Percentiles rank a stretch among this genome's conserved stretches.
Evolutionary conservation across 1,140 invertebrate genomes (phyloP).

Genomic region (Pseudomyrmex sp.): DNA sequence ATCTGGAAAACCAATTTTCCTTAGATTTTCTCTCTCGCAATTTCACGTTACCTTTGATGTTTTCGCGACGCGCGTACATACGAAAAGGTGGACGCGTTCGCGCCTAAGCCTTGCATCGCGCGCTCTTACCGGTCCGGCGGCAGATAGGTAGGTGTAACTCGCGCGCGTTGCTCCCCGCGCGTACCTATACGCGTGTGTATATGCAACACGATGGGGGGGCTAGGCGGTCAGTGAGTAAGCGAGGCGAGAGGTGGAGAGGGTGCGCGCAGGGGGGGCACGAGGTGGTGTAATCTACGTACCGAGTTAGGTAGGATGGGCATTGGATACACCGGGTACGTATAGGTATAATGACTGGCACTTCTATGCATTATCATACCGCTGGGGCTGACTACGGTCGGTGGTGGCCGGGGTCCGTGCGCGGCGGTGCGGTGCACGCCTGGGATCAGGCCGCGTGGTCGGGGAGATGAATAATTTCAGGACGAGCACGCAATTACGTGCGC

Average conservation of each 20-base stretch:
- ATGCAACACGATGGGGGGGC: constrained; percentile 42
- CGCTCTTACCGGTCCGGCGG: constrained; percentile 28
- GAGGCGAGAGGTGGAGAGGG: constrained; percentile 10
- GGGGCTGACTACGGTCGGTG: constrained; percentile 71
- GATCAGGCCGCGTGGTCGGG: constrained; percentile 74
- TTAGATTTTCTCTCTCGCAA: constrained; percentile 32
- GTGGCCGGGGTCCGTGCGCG: constrained; percentile 62
- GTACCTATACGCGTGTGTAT: constrained; percentile 24
- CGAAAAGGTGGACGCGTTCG: constrained; percentile 28
- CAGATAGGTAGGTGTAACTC: constrained; percentile 51
- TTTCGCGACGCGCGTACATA: constrained; percentile 24
- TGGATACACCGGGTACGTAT: constrained; percentile 73
- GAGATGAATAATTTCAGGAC: constrained; percentile 85
- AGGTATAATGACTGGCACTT: constrained; percentile 84
- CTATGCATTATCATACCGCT: constrained; percentile 84
- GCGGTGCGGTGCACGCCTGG: constrained; percentile 67
- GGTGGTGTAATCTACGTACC: constrained; percentile 77
- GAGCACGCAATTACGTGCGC: constrained; percentile 84
- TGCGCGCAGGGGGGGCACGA: constrained; percentile 25
- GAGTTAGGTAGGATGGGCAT: constrained; percentile 71
- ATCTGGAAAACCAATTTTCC: constrained; percentile 50
- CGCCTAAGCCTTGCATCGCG: constrained; percentile 35
- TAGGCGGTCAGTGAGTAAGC: constrained; percentile 45
- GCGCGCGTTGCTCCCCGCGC: constrained; percentile 42
- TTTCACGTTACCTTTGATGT: constrained; percentile 30